Evolutionary conservation across 2,113 vertebrate genomes (phyloP).

Genomic region (Fulica atra): DNA sequence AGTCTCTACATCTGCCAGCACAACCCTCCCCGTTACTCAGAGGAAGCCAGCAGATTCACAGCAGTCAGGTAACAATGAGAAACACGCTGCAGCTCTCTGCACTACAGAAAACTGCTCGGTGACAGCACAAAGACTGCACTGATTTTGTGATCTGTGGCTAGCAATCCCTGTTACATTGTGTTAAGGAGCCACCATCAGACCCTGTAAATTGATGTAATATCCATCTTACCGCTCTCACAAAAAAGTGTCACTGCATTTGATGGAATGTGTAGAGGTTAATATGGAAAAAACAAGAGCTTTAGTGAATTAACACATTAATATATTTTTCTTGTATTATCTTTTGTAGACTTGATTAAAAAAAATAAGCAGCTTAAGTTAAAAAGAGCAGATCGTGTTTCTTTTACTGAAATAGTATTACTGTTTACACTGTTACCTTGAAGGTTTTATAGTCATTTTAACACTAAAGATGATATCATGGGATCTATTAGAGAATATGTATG

Average conservation of each 20-base stretch:
- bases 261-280: background rate
- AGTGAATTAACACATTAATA: background rate
- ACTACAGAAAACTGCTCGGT: background rate
- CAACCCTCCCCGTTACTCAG: background rate
- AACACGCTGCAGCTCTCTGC: background rate
- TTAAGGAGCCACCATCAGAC: background rate
- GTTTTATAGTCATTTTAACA: background rate
- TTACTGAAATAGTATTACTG: background rate
- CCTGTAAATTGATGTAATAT: constrained; percentile 1
- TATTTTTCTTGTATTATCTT: background rate
- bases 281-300: background rate
- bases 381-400: background rate
- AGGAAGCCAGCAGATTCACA: background rate
- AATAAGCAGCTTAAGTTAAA: background rate
- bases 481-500: background rate
- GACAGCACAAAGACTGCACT: background rate
- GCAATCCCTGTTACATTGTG: background rate
- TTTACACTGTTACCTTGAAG: background rate
- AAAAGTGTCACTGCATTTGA: background rate
- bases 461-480: background rate
- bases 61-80: constrained; percentile 6
- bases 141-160: constrained; percentile 9
- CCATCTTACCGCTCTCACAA: background rate
- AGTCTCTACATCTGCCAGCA: constrained; percentile 7
- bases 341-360: background rate